A percentile compares a stretch with the other conserved stretches of the same genome.
Conservation (phyloP, 2,888 invertebrate species). For the Callimorpha dominula region DNA sequence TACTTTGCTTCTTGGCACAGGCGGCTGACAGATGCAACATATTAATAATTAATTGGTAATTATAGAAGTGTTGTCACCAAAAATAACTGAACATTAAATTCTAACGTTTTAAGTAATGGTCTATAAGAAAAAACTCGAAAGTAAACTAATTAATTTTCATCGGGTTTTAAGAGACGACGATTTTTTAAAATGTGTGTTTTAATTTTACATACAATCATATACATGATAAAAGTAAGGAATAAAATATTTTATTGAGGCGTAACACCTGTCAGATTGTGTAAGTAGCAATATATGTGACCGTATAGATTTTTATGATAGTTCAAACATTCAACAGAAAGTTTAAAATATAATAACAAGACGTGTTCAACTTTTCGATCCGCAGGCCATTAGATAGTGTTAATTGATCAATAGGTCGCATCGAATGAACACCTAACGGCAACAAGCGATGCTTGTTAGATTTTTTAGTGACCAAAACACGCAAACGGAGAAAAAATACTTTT, state of each 20-base stretch:
- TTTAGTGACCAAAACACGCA: too few relatives aligned
- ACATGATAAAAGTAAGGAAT: not conserved
- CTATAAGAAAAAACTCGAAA: not conserved
- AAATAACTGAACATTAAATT: not conserved
- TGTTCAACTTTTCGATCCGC: not conserved
- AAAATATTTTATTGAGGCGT: not conserved
- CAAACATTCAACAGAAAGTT: not conserved
- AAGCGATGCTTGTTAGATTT: not conserved
- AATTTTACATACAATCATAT: not conserved
- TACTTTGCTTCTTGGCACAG: not conserved
- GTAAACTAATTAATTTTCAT: not conserved
- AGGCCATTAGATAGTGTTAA: not conserved
- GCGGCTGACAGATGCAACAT: not conserved
- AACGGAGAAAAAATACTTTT: not conserved
- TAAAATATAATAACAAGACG: not conserved
- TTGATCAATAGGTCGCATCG: not conserved
- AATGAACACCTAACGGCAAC: not conserved
- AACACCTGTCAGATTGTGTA: not conserved
- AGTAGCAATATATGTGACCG: not conserved
- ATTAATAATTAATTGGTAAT: too few relatives aligned
- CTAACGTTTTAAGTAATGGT: not conserved
- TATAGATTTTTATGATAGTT: not conserved
- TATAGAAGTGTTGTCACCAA: too few relatives aligned
- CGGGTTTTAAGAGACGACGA: not conserved
- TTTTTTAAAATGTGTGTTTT: not conserved